phyloP scores from a whole-genome alignment of 64 coral and sea anemone species.

The Montipora cactus region DNA sequence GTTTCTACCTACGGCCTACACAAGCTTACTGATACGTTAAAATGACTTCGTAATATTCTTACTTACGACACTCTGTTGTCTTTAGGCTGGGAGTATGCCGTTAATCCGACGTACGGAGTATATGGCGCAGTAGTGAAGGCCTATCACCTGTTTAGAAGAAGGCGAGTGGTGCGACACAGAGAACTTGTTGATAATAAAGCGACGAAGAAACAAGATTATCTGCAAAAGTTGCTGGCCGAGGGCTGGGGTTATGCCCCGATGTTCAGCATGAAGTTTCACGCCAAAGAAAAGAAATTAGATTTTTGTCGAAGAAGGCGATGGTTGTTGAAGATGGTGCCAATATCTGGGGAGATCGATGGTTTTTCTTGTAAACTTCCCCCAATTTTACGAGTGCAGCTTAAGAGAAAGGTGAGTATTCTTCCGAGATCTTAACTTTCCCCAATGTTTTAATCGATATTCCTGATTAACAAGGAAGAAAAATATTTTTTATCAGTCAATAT shows the following conservation, averaged over 20 bases:
- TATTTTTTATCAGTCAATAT: too few relatives aligned
- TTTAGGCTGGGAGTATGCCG: constrained; percentile 87
- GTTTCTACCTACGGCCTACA: too few relatives aligned
- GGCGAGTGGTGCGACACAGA: constrained; percentile 74
- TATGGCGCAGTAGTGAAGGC: constrained; percentile 88
- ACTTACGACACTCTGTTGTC: neutral
- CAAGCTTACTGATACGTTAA: too few relatives aligned
- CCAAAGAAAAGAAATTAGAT: constrained; percentile 80
- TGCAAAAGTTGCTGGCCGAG: constrained; percentile 81
- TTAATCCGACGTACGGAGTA: constrained; percentile 76
- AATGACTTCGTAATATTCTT: neutral
- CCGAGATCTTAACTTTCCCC: neutral
- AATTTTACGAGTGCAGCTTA: constrained; percentile 64
- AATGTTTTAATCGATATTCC: neutral
- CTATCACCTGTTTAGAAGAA: constrained; percentile 81
- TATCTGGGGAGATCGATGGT: constrained; percentile 21
- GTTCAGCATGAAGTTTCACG: constrained; percentile 82
- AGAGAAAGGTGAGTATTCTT: constrained; percentile 64
- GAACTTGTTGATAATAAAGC: constrained; percentile 70
- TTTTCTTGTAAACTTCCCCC: constrained; percentile 72
- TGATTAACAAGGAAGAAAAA: neutral
- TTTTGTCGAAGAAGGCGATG: constrained; percentile 82
- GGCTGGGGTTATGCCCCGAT: constrained; percentile 83
- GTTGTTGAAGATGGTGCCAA: constrained; percentile 71
- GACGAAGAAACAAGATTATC: constrained; percentile 83